These are phyloP conservation scores for Ophion ventricosus DNA, from an alignment of 2,888 invertebrate species.

Conservation along the genomic window DNA sequence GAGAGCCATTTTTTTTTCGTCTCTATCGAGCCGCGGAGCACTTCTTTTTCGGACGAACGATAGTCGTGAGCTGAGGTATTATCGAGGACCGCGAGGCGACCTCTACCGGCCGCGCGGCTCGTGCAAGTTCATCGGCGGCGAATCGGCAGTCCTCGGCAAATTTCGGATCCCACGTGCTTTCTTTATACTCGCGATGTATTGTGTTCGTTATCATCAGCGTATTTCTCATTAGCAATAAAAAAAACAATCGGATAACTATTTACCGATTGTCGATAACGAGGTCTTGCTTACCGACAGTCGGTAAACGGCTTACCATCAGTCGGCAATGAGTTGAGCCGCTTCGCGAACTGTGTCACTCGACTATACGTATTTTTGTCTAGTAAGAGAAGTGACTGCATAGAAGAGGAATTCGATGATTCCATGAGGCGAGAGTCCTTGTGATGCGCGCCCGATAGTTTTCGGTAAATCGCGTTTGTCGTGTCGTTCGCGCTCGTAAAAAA, in stretches of 20 bases:
- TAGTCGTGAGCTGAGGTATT: conserved; percentile 4
- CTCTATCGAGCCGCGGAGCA: conserved; percentile 49
- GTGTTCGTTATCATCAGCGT: no score
- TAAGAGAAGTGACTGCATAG: neutral
- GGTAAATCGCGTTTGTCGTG: neutral
- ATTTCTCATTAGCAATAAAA: no score
- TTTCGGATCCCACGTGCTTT: conserved; percentile 3
- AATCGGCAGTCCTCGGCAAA: conserved; percentile 22
- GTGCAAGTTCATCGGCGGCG: conserved; percentile 35
- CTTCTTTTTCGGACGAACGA: conserved; percentile 50
- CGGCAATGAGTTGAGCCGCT: neutral
- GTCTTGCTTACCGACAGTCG: neutral
- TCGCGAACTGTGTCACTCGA: neutral
- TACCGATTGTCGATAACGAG: no score
- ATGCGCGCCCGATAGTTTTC: neutral
- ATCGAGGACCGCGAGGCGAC: conserved; percentile 26
- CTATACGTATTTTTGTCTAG: neutral
- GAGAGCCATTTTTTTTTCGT: conserved; percentile 77
- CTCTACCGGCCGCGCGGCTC: conserved; percentile 13
- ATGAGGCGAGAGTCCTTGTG: neutral
- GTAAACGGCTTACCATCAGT: neutral
- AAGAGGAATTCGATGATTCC: neutral
- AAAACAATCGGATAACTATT: no score
- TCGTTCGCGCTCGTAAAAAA: neutral
- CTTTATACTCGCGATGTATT: neutral